Evolutionary conservation across 2,797 vertebrate genomes (phyloP).

Genomic region (Pempheris klunzingeri): DNA sequence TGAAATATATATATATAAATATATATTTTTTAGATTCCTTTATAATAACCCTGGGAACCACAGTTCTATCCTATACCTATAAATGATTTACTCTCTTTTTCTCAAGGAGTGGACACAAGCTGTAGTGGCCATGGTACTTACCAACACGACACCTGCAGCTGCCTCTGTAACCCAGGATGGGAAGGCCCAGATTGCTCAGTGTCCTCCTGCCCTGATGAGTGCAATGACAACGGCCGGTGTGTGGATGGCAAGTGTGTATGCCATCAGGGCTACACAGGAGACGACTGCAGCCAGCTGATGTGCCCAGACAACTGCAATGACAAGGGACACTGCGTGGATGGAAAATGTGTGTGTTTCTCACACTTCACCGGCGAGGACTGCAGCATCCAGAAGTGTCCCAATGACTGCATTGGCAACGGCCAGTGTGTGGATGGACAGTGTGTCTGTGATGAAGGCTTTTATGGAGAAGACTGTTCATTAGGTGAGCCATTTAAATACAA

Average conservation of each 20-base stretch:
- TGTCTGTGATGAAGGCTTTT: slow-evolving; percentile 88
- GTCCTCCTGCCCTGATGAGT: slow-evolving; percentile 87
- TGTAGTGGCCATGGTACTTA: slow-evolving; percentile 89
- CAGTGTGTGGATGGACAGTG: slow-evolving; percentile 90
- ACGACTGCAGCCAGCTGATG: slow-evolving; percentile 85
- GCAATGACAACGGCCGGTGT: slow-evolving; percentile 88
- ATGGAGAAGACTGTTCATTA: slow-evolving; percentile 86
- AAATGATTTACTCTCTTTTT: background rate
- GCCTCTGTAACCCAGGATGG: slow-evolving; percentile 89
- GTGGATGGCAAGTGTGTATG: slow-evolving; percentile 88
- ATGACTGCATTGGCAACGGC: slow-evolving; percentile 87
- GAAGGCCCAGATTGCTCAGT: slow-evolving; percentile 87
- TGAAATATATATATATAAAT: too few species aligned
- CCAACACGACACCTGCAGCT: slow-evolving; percentile 83
- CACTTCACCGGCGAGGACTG: slow-evolving; percentile 88
- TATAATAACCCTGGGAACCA: background rate
- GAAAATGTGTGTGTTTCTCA: slow-evolving; percentile 87
- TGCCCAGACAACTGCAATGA: slow-evolving; percentile 89
- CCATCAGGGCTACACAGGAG: slow-evolving; percentile 83
- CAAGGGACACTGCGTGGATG: slow-evolving; percentile 87
- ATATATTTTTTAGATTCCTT: too few species aligned
- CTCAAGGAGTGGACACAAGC: slow-evolving; percentile 79
- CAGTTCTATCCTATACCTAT: background rate
- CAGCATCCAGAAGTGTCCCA: slow-evolving; percentile 84
- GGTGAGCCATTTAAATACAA: slow-evolving; percentile 69